A percentile compares a stretch with the other conserved stretches of the same genome.
These are phyloP conservation scores for Hydropotes inermis DNA, from an alignment of 2,113 vertebrate species.

Conservation along the genomic window DNA sequence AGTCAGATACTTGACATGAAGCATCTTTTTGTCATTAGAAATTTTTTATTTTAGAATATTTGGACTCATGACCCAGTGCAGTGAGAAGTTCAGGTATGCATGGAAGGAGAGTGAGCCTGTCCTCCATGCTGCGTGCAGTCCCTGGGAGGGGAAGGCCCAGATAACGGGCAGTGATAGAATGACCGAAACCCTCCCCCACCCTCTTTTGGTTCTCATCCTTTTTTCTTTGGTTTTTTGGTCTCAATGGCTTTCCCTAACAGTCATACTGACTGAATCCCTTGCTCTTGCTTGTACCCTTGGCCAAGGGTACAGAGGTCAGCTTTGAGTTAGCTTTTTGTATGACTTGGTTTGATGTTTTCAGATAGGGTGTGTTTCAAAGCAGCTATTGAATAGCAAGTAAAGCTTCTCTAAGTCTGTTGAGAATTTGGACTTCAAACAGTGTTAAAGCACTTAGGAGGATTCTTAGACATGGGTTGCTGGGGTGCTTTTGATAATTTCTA, in stretches of 20 bases:
- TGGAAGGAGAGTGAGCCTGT: not conserved
- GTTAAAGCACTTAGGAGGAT: not conserved
- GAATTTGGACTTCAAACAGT: not conserved
- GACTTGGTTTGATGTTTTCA: not conserved
- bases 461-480: not conserved
- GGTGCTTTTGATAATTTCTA: not conserved
- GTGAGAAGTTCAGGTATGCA: not conserved
- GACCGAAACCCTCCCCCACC: not conserved
- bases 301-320: not conserved
- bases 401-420: not conserved
- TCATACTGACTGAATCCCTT: not conserved
- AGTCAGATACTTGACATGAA: not conserved
- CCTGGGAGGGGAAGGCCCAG: not conserved
- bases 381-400: not conserved
- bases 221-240: not conserved
- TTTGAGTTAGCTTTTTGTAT: not conserved
- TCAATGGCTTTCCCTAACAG: not conserved
- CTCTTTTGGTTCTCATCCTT: not conserved
- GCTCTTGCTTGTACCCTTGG: not conserved
- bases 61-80: not conserved
- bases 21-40: not conserved
- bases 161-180: rapidly evolving
- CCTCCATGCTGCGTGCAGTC: not conserved
- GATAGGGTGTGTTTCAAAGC: not conserved
- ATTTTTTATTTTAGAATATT: not conserved